Evolutionary conservation across 1,140 invertebrate genomes (phyloP), one percentile per base, ranked within the genome.

Genomic region (Heliothis subflexa): DNA sequence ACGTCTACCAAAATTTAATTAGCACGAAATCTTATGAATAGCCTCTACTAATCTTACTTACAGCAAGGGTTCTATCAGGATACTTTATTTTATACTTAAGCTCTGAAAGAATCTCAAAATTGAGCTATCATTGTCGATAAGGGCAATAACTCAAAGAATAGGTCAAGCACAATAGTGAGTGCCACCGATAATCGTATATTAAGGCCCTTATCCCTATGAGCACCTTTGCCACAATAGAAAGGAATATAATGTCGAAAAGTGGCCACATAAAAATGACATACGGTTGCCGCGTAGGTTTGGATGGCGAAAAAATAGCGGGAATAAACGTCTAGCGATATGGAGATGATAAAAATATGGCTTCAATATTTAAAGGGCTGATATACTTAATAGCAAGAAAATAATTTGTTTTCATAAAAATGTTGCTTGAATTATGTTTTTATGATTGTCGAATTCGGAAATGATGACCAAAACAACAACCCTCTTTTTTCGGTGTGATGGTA

Each of bases 151-250:
- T 94, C 90, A 90, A 59, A 71, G 88, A 90, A 88, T 88, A 90
- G 92, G 92, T 94, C 91, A 94, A 91, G 88, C 88, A 93, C 91
- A 93, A 94, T 94, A 92, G 91, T 92, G 88, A 90, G 88, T 91
- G 91, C 88, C 91, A 92, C 92, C 92, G 92, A 94, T 94, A 94
- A 94, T 94, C 92, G 90, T 94, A 94, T 92, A 93, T 94, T 94
- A 94, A 88, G 84, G 89, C 90, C 91, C 91, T 94, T 93, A 94
- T 94, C 92, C 92, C 90, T 88, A 87, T 81, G 86, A 92, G 91
- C 91, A 94, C 92, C 91, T 94, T 88, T 86, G 85, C 90, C 87
- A 93, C 92, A 94, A 94, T 94, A 88, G 90, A 90, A 92, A 88
- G 85, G 91, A 91, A 94, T 94, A 94, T 93, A 93, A 91, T 86